Percentiles rank a stretch among this genome's conserved stretches.
Evolutionary conservation across 2,797 vertebrate genomes (phyloP).

Genomic region (Scyliorhinus canicula): DNA sequence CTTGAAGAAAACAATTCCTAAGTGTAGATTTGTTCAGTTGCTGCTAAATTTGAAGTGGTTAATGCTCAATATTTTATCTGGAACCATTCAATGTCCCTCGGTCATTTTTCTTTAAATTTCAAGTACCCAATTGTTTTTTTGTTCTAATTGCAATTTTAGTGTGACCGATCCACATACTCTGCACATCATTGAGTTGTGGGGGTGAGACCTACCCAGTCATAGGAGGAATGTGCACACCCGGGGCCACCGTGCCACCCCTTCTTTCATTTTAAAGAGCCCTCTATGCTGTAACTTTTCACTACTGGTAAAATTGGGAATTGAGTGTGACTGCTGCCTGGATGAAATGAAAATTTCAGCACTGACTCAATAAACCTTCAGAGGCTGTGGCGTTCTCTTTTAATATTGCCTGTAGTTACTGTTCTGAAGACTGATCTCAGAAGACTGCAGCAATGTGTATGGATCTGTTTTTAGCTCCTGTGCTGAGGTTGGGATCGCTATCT

Average conservation of each 20-base stretch:
- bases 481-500: neutral
- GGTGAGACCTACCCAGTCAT: too few species aligned
- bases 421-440: neutral
- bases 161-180: too few species aligned
- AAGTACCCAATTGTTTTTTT: too few species aligned
- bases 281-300: neutral
- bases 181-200: too few species aligned
- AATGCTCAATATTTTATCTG: neutral
- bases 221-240: too few species aligned
- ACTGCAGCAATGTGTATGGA: neutral
- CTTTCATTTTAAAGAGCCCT: neutral
- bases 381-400: neutral
- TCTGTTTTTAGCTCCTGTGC: neutral
- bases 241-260: too few species aligned
- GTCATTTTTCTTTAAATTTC: too few species aligned
- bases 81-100: neutral
- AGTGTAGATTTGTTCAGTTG: neutral
- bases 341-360: too few species aligned
- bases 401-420: neutral
- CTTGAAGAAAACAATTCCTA: neutral
- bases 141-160: too few species aligned
- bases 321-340: too few species aligned
- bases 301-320: neutral
- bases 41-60: neutral
- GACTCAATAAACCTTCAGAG: neutral